Conservation (phyloP, 2,888 invertebrate genomes). For the Stenurella melanura region DNA sequence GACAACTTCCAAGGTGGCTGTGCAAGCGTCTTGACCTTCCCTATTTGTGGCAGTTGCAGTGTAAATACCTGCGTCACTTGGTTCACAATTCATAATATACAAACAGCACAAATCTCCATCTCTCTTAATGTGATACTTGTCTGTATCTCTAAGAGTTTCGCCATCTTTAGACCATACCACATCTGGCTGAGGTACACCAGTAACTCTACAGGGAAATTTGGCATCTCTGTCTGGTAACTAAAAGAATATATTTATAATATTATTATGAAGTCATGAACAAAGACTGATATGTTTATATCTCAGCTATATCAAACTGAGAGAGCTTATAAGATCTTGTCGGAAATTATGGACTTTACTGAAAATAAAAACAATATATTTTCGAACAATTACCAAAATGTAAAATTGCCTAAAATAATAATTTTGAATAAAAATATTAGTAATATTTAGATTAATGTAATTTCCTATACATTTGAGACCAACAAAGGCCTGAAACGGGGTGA, state of each 20-base stretch:
- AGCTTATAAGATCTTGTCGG: too few species aligned
- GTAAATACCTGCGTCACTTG: conserved; percentile 84
- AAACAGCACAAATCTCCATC: conserved; percentile 89
- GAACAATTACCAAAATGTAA: too few species aligned
- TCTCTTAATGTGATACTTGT: conserved; percentile 84
- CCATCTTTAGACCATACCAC: conserved; percentile 92
- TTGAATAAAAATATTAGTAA: too few species aligned
- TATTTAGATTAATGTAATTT: too few species aligned
- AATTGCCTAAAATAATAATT: too few species aligned
- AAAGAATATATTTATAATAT: not conserved
- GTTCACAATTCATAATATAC: conserved; percentile 81
- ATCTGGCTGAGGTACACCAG: conserved; percentile 88
- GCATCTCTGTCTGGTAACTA: conserved; percentile 86
- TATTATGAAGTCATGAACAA: too few species aligned
- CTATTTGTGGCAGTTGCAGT: conserved; percentile 86
- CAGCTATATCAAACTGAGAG: too few species aligned
- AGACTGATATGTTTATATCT: too few species aligned
- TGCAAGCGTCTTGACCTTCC: conserved; percentile 86
- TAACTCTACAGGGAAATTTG: conserved; percentile 87
- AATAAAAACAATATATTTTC: too few species aligned
- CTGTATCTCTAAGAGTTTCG: conserved; percentile 79
- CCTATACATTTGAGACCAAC: too few species aligned
- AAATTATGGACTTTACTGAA: too few species aligned
- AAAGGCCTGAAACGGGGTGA: too few species aligned
- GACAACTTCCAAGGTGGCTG: conserved; percentile 85